Conservation (phyloP, 2,888 invertebrate genomes). For the Pardosa pseudoannulata region DNA sequence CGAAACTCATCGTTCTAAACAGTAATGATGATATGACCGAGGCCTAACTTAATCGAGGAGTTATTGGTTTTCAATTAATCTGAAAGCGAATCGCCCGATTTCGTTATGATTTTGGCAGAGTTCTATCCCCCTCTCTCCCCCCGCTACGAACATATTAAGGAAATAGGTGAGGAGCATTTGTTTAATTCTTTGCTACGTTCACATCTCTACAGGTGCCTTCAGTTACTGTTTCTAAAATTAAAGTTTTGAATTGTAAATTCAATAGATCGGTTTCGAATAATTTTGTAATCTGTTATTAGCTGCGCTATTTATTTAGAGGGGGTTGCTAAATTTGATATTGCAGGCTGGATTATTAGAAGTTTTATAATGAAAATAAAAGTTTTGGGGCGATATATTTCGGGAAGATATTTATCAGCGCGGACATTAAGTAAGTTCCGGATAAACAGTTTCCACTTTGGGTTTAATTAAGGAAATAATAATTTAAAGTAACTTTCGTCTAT, state of each 20-base stretch:
- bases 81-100: slow-evolving; percentile 28
- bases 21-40: slow-evolving; percentile 43
- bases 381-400: not conserved
- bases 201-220: slow-evolving; percentile 41
- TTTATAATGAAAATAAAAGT: not conserved
- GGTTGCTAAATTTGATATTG: not conserved
- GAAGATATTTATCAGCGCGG: no score
- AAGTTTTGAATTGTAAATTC: slow-evolving; percentile 12
- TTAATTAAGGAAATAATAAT: no score
- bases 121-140: not conserved
- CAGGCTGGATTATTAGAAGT: not conserved
- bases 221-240: not conserved
- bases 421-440: no score
- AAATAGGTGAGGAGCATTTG: slow-evolving; percentile 32
- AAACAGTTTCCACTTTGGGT: no score
- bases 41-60: slow-evolving; percentile 39
- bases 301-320: not conserved
- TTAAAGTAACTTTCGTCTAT: no score
- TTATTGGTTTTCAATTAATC: slow-evolving; percentile 72
- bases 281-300: slow-evolving; percentile 9
- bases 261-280: slow-evolving; percentile 1
- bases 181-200: slow-evolving; percentile 3
- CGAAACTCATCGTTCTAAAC: slow-evolving; percentile 29
- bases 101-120: slow-evolving; percentile 14
- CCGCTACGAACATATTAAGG: slow-evolving; percentile 8